phyloP scores from a whole-genome alignment of 2,113 vertebrate genomes.

The Aptenodytes forsteri region DNA sequence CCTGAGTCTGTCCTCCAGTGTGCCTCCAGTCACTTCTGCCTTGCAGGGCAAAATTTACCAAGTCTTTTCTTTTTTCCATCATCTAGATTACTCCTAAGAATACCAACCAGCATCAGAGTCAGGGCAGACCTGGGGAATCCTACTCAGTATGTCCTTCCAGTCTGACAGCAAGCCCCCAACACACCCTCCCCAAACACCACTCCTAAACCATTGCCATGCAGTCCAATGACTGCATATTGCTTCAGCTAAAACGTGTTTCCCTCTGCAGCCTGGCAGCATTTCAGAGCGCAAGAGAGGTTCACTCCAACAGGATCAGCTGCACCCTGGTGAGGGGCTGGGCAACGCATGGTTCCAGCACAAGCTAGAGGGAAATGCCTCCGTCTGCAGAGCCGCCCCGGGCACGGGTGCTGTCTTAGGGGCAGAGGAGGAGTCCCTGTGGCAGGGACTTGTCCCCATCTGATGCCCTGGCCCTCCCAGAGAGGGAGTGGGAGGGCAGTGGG shows the following conservation, averaged over 20 bases:
- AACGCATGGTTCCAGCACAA: rapidly evolving
- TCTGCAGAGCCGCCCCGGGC: rapidly evolving
- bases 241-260: rapidly evolving
- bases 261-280: neutral
- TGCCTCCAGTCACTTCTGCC: neutral
- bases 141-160: neutral
- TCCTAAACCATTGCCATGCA: neutral
- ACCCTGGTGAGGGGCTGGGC: neutral
- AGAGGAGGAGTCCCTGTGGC: rapidly evolving
- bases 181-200: neutral
- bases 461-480: neutral
- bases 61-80: neutral
- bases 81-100: too few species aligned
- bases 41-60: neutral
- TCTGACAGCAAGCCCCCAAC: neutral
- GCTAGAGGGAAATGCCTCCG: neutral
- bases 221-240: neutral
- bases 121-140: neutral
- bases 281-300: neutral
- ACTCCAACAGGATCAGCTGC: neutral
- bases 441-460: rapidly evolving
- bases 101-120: neutral
- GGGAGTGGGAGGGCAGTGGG: too few species aligned
- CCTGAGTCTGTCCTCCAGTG: neutral
- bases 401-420: rapidly evolving